phyloP scores from a whole-genome alignment of 2,113 vertebrate genomes.

The Dryoscopus gambensis region DNA sequence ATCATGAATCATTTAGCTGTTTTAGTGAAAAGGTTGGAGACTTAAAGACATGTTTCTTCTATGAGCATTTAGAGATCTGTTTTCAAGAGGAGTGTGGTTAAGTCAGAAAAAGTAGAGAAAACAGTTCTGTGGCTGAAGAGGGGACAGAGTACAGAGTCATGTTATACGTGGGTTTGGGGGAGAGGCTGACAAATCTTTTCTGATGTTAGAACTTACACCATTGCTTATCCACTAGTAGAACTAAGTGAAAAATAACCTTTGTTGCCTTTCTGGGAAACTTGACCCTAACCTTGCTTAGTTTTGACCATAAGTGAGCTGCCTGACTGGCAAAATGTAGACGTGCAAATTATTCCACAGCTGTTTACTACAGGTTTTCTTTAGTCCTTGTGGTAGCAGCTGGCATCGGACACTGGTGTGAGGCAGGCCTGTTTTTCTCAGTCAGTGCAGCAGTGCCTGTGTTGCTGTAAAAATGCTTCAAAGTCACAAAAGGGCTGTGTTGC shows the following conservation, averaged over 20 bases:
- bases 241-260: not conserved
- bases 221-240: not conserved
- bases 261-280: not conserved
- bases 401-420: not conserved
- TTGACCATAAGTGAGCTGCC: not conserved
- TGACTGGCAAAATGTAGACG: not conserved
- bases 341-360: not conserved
- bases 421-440: not conserved
- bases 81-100: not conserved
- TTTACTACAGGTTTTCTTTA: not conserved
- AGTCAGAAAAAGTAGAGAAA: not conserved
- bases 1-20: not conserved
- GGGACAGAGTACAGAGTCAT: not conserved
- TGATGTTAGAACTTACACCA: not conserved
- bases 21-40: not conserved
- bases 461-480: not conserved
- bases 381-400: not conserved
- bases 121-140: not conserved
- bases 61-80: not conserved
- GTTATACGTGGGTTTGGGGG: not conserved
- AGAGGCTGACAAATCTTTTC: not conserved
- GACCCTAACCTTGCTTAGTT: not conserved
- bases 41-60: not conserved
- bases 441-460: not conserved
- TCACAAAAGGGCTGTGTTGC: not conserved